phyloP scores from a whole-genome alignment of 2,113 vertebrate species.

The Anolis sagrei region DNA sequence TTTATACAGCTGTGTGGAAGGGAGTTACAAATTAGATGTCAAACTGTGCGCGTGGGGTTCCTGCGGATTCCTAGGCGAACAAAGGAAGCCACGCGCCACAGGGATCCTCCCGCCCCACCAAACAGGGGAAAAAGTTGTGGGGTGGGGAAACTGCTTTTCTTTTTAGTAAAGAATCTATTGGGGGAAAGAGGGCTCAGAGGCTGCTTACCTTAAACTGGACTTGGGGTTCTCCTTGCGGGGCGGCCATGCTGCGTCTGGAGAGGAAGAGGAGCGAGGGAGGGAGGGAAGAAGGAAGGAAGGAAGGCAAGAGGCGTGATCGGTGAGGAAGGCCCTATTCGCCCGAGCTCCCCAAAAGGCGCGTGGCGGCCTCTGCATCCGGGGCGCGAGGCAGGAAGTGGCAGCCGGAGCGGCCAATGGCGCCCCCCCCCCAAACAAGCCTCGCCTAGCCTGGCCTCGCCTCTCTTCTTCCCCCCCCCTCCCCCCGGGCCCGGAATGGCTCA shows the following conservation, averaged over 20 bases:
- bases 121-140: too few relatives aligned
- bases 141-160: too few relatives aligned
- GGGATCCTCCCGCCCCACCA: too few relatives aligned
- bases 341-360: neutral
- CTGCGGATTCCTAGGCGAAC: neutral
- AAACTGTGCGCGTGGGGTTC: neutral
- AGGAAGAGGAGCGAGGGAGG: conserved; percentile 43
- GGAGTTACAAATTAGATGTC: neutral
- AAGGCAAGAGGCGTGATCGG: neutral
- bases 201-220: conserved; percentile 84
- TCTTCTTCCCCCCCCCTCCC: neutral
- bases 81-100: neutral
- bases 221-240: conserved; percentile 83
- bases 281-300: conserved; percentile 5
- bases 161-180: too few relatives aligned
- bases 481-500: neutral
- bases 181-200: too few relatives aligned
- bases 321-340: neutral
- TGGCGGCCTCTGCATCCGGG: conserved; percentile 31
- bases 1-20: too few relatives aligned
- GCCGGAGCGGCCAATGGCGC: neutral
- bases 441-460: neutral
- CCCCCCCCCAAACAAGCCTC: neutral
- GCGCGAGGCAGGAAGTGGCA: conserved; percentile 16
- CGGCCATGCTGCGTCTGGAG: conserved; percentile 80